Base-by-base conservation (phyloP, 2,113 vertebrate genomes). In the Oostethus manadensis region DNA sequence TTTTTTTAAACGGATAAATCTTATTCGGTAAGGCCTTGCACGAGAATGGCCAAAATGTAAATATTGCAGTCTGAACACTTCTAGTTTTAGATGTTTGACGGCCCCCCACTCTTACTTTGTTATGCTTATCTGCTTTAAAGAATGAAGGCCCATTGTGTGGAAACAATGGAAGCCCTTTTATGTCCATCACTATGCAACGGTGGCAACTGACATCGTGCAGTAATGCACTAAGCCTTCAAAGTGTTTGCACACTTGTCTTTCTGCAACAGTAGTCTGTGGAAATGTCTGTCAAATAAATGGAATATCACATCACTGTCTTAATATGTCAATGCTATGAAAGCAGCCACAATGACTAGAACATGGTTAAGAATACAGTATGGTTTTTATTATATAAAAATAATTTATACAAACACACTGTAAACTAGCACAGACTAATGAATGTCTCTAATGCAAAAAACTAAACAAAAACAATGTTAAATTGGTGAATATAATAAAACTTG, bases 181-280 rank as follows among this genome's bases (percentile, higher is more conserved):
- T 92, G 89, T 93, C 89, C 91, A 90, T 91, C 88, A 89, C 63
- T 66, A 84, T 84, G 93, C 90, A 93, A 94, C 93, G 92, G 91
- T 88, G 80, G 74, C 75, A 83, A 89, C 89, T 87, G 89, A 88
- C 87, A 89, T 76, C 74, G 73, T 76, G 77, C 74, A 74, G 91
- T 88, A 91, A 90, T 90, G 90, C 90, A 83, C 83, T 84, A 89
- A 87, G 87, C 86, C 68, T 71, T 77, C 72, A 88, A 89, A 88
- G 87, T 87, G 65, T 73, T 86, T 76, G 79, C 86, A 74, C 66
- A 75, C 66, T 74, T 64, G 53, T 83, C 74, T 70, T 77, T 66
- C 59, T 67, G 61, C 18, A 51, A 9, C 8, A 17, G 15, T 17
- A 9, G 2, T 29, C 23, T n/a, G 7, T 6, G 38, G 10, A 14